Conservation (phyloP, 2,797 vertebrate genomes). For the Knipowitschia caucasica region DNA sequence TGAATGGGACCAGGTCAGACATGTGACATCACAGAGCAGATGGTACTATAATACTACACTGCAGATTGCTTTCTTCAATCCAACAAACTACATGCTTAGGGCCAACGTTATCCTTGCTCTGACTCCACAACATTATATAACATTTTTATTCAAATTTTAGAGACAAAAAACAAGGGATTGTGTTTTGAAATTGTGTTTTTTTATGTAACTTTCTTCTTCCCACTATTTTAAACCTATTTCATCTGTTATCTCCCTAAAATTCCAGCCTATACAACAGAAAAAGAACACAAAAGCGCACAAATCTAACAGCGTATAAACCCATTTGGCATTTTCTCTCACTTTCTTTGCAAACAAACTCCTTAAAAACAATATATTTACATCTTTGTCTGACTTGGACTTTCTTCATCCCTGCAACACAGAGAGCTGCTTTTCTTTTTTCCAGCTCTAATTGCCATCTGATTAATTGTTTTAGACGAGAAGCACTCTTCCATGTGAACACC, state of each 20-base stretch:
- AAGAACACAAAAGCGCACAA: no score
- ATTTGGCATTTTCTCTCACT: neutral
- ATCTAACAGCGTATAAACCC: neutral
- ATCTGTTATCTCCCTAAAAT: no score
- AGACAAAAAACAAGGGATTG: no score
- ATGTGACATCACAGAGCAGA: slow-evolving; percentile 43
- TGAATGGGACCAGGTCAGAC: slow-evolving; percentile 23
- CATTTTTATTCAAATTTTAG: no score
- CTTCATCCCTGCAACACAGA: slow-evolving; percentile 14
- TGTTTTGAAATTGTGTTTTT: no score
- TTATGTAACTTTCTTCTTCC: slow-evolving; percentile 39
- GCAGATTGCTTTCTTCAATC: slow-evolving; percentile 26
- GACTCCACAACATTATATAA: no score
- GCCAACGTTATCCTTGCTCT: neutral
- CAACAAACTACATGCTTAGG: slow-evolving; percentile 5
- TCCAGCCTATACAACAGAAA: no score
- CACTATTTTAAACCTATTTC: no score
- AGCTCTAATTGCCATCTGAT: slow-evolving; percentile 38
- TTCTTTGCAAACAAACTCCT: neutral
- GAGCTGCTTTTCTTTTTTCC: slow-evolving; percentile 25
- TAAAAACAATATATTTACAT: neutral
- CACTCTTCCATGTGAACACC: slow-evolving; percentile 21
- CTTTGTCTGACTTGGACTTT: neutral
- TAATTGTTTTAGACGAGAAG: slow-evolving; percentile 43
- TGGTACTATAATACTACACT: slow-evolving; percentile 40